These are phyloP conservation scores for Monomorium pharaonis DNA, from an alignment of 1,140 invertebrate species.

Conservation along the genomic window DNA sequence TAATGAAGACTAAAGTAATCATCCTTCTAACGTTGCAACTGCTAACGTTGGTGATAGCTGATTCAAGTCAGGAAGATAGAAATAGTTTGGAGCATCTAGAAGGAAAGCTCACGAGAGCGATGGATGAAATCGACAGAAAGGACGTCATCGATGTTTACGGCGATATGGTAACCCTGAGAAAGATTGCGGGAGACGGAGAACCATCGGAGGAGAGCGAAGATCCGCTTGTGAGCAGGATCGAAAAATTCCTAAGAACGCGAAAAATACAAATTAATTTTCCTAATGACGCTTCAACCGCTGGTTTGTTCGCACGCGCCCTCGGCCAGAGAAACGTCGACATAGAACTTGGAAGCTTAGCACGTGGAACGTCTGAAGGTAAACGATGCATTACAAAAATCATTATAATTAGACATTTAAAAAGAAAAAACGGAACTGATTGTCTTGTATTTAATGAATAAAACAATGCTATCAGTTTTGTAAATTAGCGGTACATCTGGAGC, in stretches of 20 bases:
- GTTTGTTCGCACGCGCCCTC: conserved; percentile 81
- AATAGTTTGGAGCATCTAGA: conserved; percentile 69
- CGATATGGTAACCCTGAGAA: conserved; percentile 80
- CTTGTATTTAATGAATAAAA: background rate
- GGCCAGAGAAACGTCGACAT: conserved; percentile 79
- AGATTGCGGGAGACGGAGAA: conserved; percentile 64
- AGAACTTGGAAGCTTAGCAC: conserved; percentile 75
- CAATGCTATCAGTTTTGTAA: background rate
- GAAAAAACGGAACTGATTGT: background rate
- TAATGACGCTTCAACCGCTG: conserved; percentile 79
- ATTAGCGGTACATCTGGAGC: background rate
- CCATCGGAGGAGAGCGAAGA: conserved; percentile 65
- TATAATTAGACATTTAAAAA: background rate
- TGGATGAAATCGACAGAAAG: conserved; percentile 78
- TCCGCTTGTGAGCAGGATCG: conserved; percentile 79
- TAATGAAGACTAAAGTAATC: conserved; percentile 58
- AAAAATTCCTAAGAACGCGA: conserved; percentile 78
- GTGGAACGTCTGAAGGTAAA: conserved; percentile 82
- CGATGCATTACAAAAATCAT: conserved; percentile 14
- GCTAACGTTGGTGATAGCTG: conserved; percentile 52
- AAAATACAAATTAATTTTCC: conserved; percentile 79
- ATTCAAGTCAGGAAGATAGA: conserved; percentile 1
- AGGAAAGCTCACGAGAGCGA: conserved; percentile 71
- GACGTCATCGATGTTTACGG: conserved; percentile 77
- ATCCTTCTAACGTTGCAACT: conserved; percentile 66